These are phyloP conservation scores for Sorex fumeus DNA, from an alignment of 2,113 vertebrate genomes.

Conservation along the genomic window DNA sequence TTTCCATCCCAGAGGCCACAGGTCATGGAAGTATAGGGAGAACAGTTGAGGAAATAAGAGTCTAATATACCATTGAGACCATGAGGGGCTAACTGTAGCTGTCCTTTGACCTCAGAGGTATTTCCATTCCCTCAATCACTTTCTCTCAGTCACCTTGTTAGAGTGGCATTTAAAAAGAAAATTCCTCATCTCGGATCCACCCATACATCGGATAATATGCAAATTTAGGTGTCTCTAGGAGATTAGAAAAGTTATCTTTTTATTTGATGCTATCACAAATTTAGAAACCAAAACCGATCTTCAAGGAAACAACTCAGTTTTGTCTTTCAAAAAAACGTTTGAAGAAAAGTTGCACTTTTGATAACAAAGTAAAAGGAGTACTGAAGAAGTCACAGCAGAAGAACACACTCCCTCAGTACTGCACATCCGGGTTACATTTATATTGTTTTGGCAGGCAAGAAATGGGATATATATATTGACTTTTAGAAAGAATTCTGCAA, in stretches of 20 bases:
- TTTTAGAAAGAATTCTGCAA: constrained; percentile 40
- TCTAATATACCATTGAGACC: background rate
- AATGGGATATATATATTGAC: constrained; percentile 15
- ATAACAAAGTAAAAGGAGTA: constrained; percentile 58
- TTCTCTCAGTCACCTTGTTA: constrained; percentile 54
- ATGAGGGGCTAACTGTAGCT: background rate
- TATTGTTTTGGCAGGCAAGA: constrained; percentile 34
- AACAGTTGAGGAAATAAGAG: constrained; percentile 57
- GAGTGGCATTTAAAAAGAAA: constrained; percentile 45
- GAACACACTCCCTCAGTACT: constrained; percentile 57
- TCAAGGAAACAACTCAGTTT: constrained; percentile 74
- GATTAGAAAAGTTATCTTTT: constrained; percentile 57
- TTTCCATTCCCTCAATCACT: constrained; percentile 49
- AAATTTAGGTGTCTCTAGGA: constrained; percentile 68
- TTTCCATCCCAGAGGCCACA: constrained; percentile 64
- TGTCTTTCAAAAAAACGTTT: constrained; percentile 73
- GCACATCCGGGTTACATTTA: constrained; percentile 8
- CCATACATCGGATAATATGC: constrained; percentile 61
- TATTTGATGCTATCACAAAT: constrained; percentile 60
- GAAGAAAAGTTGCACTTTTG: constrained; percentile 74
- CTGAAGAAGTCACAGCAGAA: constrained; percentile 57
- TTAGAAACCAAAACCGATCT: constrained; percentile 65
- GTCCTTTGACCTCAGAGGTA: constrained; percentile 55
- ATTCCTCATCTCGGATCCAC: constrained; percentile 20
- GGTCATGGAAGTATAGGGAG: constrained; percentile 41